Conservation (phyloP, 2,113 vertebrate species). For the Orycteropus afer region DNA sequence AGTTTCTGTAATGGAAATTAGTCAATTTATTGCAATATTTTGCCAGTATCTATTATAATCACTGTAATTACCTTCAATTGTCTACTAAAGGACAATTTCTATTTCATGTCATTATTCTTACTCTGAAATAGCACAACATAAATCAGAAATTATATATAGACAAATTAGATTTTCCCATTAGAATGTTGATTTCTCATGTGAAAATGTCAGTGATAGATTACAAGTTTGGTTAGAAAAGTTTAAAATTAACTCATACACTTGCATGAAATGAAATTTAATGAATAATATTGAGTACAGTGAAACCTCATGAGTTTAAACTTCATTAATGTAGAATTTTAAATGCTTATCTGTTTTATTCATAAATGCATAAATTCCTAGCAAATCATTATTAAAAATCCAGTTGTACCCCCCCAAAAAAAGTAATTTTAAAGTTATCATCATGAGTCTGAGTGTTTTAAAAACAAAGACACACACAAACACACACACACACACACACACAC, state of each 20-base stretch:
- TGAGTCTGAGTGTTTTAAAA: conserved; percentile 1
- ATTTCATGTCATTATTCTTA: conserved; percentile 73
- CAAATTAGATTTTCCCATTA: conserved; percentile 66
- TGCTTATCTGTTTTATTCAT: not conserved
- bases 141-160: conserved; percentile 81
- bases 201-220: conserved; percentile 61
- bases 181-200: conserved; percentile 66
- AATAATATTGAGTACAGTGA: not conserved
- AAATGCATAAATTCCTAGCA: conserved; percentile 22
- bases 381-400: conserved; percentile 40
- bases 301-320: conserved; percentile 25
- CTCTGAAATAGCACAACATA: conserved; percentile 76
- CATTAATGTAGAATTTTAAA: conserved; percentile 11
- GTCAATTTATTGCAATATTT: conserved; percentile 72
- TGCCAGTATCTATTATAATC: conserved; percentile 78
- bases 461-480: too few relatives aligned
- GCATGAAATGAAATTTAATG: conserved; percentile 21
- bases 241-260: conserved; percentile 59
- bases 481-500: too few relatives aligned
- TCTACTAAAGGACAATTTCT: conserved; percentile 78
- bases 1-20: conserved; percentile 80
- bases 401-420: not conserved
- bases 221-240: conserved; percentile 58
- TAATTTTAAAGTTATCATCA: not conserved
- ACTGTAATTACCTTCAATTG: conserved; percentile 81